A percentile compares a stretch with the other conserved stretches of the same genome.
These are phyloP conservation scores for Phaethon lepturus DNA, from an alignment of 2,113 vertebrate genomes.

Conservation along the genomic window DNA sequence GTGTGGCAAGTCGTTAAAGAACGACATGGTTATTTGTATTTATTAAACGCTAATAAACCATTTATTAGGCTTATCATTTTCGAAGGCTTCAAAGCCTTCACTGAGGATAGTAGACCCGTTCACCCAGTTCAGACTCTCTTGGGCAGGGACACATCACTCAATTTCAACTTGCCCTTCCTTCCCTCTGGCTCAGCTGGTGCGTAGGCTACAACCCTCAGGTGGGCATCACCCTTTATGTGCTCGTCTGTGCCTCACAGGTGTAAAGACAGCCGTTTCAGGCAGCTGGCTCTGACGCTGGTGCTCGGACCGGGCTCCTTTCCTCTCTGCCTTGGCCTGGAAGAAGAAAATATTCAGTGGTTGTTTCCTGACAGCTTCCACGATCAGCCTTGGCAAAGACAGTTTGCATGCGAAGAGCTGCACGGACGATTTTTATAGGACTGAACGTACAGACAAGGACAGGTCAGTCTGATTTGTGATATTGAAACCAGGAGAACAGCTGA, in stretches of 20 bases:
- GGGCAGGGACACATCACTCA: not conserved
- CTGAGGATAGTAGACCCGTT: not conserved
- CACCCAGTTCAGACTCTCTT: not conserved
- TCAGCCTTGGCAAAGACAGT: not conserved
- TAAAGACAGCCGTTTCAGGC: not conserved
- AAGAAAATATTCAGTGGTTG: not conserved
- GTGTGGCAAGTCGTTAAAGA: not conserved
- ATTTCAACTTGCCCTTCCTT: not conserved
- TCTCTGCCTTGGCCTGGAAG: not conserved
- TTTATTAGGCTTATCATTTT: not conserved
- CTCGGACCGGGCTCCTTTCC: not conserved
- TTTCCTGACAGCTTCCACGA: not conserved
- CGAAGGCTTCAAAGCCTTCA: not conserved
- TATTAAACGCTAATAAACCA: not conserved
- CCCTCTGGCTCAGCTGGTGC: not conserved
- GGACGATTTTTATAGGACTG: not conserved
- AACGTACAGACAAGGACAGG: not conserved
- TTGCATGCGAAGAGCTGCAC: not conserved
- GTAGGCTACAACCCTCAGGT: rapidly evolving
- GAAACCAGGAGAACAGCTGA: not conserved
- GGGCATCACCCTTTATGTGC: rapidly evolving
- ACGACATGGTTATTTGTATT: not conserved
- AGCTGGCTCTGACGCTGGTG: not conserved
- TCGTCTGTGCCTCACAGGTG: too few relatives aligned
- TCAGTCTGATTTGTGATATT: not conserved